Conservation (phyloP, 2,888 invertebrate genomes). For the Xestoiulus laeticollis region DNA sequence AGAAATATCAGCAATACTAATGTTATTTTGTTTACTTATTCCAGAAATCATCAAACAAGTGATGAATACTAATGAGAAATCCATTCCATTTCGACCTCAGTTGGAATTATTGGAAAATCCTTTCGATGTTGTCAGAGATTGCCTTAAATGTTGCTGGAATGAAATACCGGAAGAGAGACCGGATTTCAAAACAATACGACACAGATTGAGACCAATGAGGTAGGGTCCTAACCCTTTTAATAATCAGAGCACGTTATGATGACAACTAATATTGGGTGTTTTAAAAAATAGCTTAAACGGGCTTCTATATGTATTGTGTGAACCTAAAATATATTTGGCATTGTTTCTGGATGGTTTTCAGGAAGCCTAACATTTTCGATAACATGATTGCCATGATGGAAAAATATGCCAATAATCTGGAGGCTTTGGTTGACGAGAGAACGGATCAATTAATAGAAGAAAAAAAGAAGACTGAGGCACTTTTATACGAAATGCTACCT, state of each 20-base stretch:
- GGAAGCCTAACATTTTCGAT: slow-evolving; percentile 95
- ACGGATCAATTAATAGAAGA: slow-evolving; percentile 94
- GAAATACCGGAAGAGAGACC: slow-evolving; percentile 66
- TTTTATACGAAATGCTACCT: slow-evolving; percentile 88
- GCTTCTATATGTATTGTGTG: too few relatives aligned
- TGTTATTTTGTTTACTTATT: slow-evolving; percentile 21
- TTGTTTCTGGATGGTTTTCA: slow-evolving; percentile 63
- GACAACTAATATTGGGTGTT: slow-evolving; percentile 62
- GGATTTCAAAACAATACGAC: slow-evolving; percentile 65
- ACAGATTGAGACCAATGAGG: slow-evolving; percentile 65
- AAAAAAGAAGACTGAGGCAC: slow-evolving; percentile 93
- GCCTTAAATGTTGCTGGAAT: slow-evolving; percentile 66
- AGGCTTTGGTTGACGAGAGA: slow-evolving; percentile 90
- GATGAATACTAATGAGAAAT: slow-evolving; percentile 56
- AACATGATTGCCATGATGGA: slow-evolving; percentile 99
- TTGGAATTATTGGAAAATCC: slow-evolving; percentile 80
- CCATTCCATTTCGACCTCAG: slow-evolving; percentile 73
- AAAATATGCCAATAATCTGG: slow-evolving; percentile 94
- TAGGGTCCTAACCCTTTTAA: slow-evolving; percentile 60
- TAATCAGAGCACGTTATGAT: slow-evolving; percentile 58
- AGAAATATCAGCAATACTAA: neutral
- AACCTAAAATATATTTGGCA: too few relatives aligned
- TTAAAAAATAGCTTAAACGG: neutral
- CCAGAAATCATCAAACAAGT: slow-evolving; percentile 62
- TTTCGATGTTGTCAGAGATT: slow-evolving; percentile 59